Percentiles rank a stretch among this genome's conserved stretches.
These are phyloP conservation scores for Phodopus roborovskii DNA, from an alignment of 2,113 vertebrate genomes.

Conservation along the genomic window DNA sequence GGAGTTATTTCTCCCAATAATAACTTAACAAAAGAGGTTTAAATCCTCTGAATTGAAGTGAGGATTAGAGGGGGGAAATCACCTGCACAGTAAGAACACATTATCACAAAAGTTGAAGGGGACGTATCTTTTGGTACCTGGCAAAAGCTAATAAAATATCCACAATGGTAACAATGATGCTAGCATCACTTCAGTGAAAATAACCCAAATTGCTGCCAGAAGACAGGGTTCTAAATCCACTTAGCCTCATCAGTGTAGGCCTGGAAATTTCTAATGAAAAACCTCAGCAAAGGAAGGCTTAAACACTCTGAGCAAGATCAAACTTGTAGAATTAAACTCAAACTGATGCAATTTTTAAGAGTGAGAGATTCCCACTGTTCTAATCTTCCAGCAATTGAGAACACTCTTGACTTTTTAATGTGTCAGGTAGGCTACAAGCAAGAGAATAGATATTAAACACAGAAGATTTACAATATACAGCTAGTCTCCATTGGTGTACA, in stretches of 20 bases:
- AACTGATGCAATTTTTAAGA: slow-evolving; percentile 30
- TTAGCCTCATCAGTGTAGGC: background rate
- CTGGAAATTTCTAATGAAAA: slow-evolving; percentile 50
- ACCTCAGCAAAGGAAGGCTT: slow-evolving; percentile 37
- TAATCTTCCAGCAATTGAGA: slow-evolving; percentile 24
- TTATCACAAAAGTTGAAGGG: background rate
- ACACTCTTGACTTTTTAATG: slow-evolving; percentile 1
- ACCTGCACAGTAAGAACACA: background rate
- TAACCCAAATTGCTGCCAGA: background rate
- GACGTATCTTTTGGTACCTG: slow-evolving; percentile 21
- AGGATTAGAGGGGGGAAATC: background rate
- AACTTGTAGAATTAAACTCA: slow-evolving; percentile 48
- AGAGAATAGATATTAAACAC: slow-evolving; percentile 3
- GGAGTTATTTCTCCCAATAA: slow-evolving; percentile 39
- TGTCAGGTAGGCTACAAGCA: background rate
- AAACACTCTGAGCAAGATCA: slow-evolving; percentile 28
- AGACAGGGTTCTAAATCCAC: slow-evolving; percentile 36
- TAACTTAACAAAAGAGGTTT: slow-evolving; percentile 38
- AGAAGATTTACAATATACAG: slow-evolving; percentile 9
- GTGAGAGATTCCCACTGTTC: slow-evolving; percentile 21
- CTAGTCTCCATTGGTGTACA: background rate
- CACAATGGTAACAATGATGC: background rate
- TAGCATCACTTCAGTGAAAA: slow-evolving; percentile 44
- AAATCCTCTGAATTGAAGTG: slow-evolving; percentile 14
- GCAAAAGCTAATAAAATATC: slow-evolving; percentile 38